Conservation (phyloP, 2,888 invertebrate genomes). For the Mesochorus sp. region DNA sequence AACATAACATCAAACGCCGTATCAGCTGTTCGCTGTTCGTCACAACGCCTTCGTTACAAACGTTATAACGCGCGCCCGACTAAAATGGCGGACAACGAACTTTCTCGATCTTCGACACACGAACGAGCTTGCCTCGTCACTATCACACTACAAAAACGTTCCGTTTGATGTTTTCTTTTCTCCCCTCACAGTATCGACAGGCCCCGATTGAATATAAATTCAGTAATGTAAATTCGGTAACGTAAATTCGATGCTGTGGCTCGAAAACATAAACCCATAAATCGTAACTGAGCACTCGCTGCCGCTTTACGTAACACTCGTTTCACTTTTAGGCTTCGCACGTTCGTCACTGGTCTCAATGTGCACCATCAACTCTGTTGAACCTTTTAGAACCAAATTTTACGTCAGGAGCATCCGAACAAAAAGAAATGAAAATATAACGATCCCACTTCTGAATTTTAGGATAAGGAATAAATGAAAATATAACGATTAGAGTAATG, state of each 20-base stretch:
- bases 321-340: not conserved
- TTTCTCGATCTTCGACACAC: conserved; percentile 27
- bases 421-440: no score
- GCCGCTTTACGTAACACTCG: not conserved
- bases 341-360: not conserved
- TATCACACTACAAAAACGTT: conserved; percentile 8
- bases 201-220: conserved; percentile 16
- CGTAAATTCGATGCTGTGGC: conserved; percentile 11
- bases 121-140: conserved; percentile 10
- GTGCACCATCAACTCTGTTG: no score
- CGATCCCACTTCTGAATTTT: not conserved
- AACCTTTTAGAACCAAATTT: no score
- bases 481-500: no score
- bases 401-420: no score
- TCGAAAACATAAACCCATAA: conserved; percentile 21
- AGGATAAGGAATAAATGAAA: not conserved
- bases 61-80: conserved; percentile 19
- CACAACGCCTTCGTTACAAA: no score
- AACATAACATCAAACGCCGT: no score
- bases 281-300: not conserved
- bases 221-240: conserved; percentile 11
- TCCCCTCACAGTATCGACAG: conserved; percentile 19
- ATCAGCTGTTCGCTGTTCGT: no score
- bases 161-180: conserved; percentile 8
- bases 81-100: conserved; percentile 24